These are phyloP conservation scores for Myotis findleyi DNA, from an alignment of 2,797 vertebrate genomes.

Conservation along the genomic window DNA sequence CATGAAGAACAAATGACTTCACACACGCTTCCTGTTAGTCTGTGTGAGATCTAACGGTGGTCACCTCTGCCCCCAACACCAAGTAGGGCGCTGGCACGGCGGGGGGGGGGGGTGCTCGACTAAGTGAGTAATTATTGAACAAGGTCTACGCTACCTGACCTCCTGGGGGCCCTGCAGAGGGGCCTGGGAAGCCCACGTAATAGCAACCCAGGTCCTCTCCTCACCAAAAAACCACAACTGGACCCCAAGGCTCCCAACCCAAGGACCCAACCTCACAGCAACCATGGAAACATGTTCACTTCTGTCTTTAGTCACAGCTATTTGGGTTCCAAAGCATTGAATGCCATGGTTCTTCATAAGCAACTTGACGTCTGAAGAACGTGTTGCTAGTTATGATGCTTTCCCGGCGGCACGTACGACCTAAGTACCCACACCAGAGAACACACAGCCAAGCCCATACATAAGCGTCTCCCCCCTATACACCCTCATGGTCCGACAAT, in stretches of 20 bases:
- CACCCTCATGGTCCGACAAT: accelerated
- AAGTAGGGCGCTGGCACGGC: accelerated
- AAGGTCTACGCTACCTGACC: neutral
- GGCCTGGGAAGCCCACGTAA: accelerated
- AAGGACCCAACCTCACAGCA: neutral
- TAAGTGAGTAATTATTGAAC: accelerated
- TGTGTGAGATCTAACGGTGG: neutral
- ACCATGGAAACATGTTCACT: neutral
- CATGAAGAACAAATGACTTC: neutral
- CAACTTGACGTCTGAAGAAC: neutral
- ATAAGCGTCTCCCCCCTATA: too few relatives aligned
- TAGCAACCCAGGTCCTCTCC: neutral
- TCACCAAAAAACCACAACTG: accelerated
- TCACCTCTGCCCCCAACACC: neutral
- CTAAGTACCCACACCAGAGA: neutral
- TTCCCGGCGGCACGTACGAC: neutral
- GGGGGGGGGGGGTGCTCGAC: neutral
- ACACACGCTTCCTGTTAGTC: accelerated
- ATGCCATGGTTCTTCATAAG: neutral
- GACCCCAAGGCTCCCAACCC: neutral
- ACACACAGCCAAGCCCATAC: neutral
- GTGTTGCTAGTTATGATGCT: too few relatives aligned
- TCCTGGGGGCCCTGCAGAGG: accelerated
- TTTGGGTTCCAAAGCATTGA: neutral
- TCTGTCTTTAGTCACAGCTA: neutral